phyloP scores from a whole-genome alignment of 2,113 vertebrate genomes.

The Oxyruncus cristatus region DNA sequence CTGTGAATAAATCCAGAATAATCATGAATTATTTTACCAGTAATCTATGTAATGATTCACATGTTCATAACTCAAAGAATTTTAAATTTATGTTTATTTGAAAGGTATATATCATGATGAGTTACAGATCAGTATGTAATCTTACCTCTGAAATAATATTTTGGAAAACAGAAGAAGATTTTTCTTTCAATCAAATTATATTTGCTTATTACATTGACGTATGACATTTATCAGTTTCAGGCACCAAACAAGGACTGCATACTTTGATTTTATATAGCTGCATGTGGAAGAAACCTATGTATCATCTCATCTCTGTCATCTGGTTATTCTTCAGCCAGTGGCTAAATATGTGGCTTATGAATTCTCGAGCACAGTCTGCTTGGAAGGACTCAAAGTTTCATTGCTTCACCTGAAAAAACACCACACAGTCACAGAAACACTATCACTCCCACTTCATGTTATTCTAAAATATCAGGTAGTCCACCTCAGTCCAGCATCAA shows the following conservation, averaged over 20 bases:
- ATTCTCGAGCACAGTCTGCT: neutral
- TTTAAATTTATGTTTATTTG: neutral
- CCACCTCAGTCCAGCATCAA: neutral
- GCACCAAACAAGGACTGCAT: neutral
- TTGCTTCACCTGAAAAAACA: neutral
- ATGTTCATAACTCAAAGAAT: neutral
- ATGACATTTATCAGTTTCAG: neutral
- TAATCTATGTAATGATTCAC: neutral
- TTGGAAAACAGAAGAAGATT: neutral
- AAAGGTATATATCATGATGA: neutral
- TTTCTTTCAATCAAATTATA: neutral
- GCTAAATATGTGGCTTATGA: neutral
- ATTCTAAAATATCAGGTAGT: neutral
- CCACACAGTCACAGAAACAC: neutral
- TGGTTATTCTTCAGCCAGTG: neutral
- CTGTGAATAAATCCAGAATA: neutral
- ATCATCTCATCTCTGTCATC: neutral
- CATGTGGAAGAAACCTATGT: neutral
- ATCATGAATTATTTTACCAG: neutral
- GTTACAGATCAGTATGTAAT: neutral
- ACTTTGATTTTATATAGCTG: neutral
- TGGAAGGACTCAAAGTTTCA: neutral
- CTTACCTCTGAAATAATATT: neutral
- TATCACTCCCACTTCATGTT: neutral
- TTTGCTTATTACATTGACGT: neutral